Percentiles rank a stretch among this genome's conserved stretches.
Evolutionary conservation across 2,113 vertebrate genomes (phyloP).

Genomic region (Capricornis sumatraensis): DNA sequence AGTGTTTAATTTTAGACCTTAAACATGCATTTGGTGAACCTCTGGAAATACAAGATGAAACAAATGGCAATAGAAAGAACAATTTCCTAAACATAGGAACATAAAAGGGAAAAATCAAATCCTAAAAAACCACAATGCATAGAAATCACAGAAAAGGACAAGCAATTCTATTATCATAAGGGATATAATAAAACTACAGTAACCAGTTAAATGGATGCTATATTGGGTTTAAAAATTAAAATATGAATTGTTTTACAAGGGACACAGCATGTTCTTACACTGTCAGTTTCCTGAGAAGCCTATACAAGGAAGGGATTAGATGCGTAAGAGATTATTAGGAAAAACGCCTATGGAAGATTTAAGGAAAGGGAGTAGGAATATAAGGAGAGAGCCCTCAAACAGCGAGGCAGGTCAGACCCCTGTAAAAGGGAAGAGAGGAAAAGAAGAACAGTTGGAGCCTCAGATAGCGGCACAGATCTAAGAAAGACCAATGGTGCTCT

Average conservation of each 20-base stretch:
- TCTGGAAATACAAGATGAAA: background rate
- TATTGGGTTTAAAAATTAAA: background rate
- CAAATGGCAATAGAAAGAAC: background rate
- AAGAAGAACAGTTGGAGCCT: background rate
- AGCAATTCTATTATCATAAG: background rate
- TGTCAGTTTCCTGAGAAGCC: background rate
- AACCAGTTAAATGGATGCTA: background rate
- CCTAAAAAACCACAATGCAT: background rate
- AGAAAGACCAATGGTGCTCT: background rate
- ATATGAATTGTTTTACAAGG: background rate
- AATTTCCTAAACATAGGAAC: background rate
- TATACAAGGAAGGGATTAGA: background rate
- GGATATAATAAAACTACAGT: background rate
- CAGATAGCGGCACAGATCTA: background rate
- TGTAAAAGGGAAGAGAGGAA: background rate
- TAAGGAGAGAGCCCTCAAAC: background rate
- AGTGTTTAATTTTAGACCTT: background rate
- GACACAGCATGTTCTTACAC: background rate
- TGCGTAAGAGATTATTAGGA: background rate
- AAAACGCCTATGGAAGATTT: background rate
- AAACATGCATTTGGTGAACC: background rate
- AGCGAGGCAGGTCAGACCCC: background rate
- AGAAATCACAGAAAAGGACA: background rate
- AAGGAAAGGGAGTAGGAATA: background rate
- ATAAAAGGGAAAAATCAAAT: background rate